Evolutionary conservation across 2,113 vertebrate species (phyloP), one percentile per base, ranked within the genome.

Genomic region (Protobothrops flavoviridis): DNA sequence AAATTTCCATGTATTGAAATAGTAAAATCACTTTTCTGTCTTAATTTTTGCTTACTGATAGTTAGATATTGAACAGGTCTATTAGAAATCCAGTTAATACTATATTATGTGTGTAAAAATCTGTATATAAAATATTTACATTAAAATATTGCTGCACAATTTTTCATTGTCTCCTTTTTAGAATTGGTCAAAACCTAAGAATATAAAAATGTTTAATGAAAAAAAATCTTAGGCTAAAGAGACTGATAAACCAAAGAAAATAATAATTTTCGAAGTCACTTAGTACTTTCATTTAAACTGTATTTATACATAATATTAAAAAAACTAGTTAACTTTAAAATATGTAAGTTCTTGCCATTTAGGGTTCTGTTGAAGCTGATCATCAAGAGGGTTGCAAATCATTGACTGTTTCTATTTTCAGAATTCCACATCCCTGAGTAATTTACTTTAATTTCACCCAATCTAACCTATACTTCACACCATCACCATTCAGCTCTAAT

Each of bases 391-490:
- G 98, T 98, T 98, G 98, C 98, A 98, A 98, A 99, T 98, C 98
- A 98, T 98, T 98, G 98, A 97, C 97, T 95, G 98, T 98, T 98
- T 98, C 97, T 98, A 98, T 98, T 98, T 98, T 98, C 98, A 98
- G 98, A 98, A 98, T 98, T 98, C 98, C 97, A 97, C 98, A 98
- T 99, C 98, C 98, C 98, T 96, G 98, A 98, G 98, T 99, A 98
- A 99, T 99, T 99, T 99, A 98, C 98, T 98, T 99, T 99, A 98
- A 99, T 99, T 99, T 98, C 98, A 98, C 98, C 98, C 99, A 99
- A 99, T 99, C 99, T 99, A 99, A 99, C 98, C 98, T 98, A 98
- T 98, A 98, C 98, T 99, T 98, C 98, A 98, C 98, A 98, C 98
- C 98, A 97, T 98, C 97, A 98, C 98, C 97, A 99, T 99, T 99